Evolutionary conservation across 2,797 vertebrate genomes (phyloP).

Genomic region (Sebastes nivosus): DNA sequence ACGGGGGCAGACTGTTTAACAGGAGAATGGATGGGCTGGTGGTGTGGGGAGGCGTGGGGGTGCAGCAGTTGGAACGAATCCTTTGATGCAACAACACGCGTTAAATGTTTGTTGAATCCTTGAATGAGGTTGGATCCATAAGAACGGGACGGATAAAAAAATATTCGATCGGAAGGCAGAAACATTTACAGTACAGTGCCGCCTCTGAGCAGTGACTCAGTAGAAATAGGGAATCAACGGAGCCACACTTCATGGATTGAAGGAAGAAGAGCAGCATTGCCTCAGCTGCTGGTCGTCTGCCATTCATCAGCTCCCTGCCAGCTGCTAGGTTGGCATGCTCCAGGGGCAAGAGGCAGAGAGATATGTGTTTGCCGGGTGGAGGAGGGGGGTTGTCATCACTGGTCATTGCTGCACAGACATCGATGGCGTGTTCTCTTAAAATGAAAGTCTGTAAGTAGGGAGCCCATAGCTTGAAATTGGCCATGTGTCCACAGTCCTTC

Average conservation of each 20-base stretch:
- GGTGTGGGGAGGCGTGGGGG: not conserved
- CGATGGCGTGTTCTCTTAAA: slow-evolving; percentile 45
- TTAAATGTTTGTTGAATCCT: slow-evolving; percentile 21
- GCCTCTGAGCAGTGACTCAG: slow-evolving; percentile 10
- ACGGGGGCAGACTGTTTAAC: slow-evolving; percentile 50
- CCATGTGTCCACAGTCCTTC: slow-evolving; percentile 42
- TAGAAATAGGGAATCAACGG: slow-evolving; percentile 27
- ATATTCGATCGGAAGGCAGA: not conserved
- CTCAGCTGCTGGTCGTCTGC: slow-evolving; percentile 67
- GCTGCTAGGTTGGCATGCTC: slow-evolving; percentile 72
- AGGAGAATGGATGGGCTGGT: slow-evolving; percentile 34
- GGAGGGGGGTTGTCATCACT: slow-evolving; percentile 58
- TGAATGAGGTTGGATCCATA: not conserved
- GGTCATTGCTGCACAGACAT: slow-evolving; percentile 61
- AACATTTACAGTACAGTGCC: slow-evolving; percentile 3
- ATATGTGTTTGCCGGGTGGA: slow-evolving; percentile 44
- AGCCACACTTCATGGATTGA: slow-evolving; percentile 34
- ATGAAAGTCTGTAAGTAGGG: slow-evolving; percentile 30
- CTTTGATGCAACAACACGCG: not conserved
- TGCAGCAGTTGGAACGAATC: slow-evolving; percentile 1
- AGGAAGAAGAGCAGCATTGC: slow-evolving; percentile 48
- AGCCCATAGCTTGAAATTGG: slow-evolving; percentile 54
- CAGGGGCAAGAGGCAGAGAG: slow-evolving; percentile 52
- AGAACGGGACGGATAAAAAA: not conserved
- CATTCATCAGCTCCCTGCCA: slow-evolving; percentile 77